These are phyloP conservation scores for Hippocampus guttulatus DNA, from an alignment of 2,113 vertebrate species.

Conservation along the genomic window DNA sequence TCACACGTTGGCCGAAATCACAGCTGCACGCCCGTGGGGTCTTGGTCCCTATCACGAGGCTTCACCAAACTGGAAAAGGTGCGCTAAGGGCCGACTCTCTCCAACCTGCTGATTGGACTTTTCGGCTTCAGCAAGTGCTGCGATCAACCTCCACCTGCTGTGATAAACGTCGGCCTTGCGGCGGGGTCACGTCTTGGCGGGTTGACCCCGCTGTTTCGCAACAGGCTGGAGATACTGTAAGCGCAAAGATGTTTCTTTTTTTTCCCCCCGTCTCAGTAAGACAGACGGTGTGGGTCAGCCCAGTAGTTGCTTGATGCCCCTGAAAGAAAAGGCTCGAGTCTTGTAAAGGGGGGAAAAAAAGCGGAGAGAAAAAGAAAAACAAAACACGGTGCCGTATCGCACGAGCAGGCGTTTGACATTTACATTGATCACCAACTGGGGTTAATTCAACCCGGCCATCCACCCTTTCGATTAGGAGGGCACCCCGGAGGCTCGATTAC, in stretches of 20 bases:
- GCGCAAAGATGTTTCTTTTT: not conserved
- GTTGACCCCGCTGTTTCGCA: conserved; percentile 24
- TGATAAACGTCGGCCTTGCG: conserved; percentile 40
- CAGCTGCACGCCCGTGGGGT: too few species aligned
- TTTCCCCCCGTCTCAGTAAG: not conserved
- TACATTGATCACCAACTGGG: conserved; percentile 57
- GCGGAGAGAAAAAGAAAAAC: not conserved
- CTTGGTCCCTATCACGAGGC: too few species aligned
- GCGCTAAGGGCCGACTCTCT: not conserved
- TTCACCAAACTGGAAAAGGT: too few species aligned
- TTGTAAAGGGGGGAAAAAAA: conserved; percentile 11
- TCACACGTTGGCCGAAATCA: too few species aligned
- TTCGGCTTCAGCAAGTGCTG: conserved; percentile 10
- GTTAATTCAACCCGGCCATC: conserved; percentile 65
- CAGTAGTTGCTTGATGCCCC: conserved; percentile 38
- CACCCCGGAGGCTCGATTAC: not conserved
- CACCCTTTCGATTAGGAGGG: conserved; percentile 53
- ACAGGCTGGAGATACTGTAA: not conserved
- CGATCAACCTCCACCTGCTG: conserved; percentile 23
- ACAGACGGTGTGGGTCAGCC: conserved; percentile 33
- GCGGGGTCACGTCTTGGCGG: conserved; percentile 22
- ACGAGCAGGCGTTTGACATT: conserved; percentile 62
- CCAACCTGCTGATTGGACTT: conserved; percentile 4
- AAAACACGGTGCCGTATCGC: conserved; percentile 46
- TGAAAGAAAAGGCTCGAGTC: conserved; percentile 41